Conservation (phyloP, 2,113 vertebrate species). For the Bambusicola thoracicus region DNA sequence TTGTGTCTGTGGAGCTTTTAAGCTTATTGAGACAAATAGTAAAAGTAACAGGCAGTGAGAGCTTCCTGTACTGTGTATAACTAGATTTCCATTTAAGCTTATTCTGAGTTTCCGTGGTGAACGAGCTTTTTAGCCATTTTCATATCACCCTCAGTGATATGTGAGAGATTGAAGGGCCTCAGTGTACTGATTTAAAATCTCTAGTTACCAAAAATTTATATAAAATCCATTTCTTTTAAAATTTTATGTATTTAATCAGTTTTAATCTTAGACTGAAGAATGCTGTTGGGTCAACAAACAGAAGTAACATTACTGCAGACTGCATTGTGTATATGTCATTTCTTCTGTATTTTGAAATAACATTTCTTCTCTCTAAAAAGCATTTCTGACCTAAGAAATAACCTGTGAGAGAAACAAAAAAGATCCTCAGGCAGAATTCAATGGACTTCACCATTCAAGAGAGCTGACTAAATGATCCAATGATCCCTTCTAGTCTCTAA, state of each 20-base stretch:
- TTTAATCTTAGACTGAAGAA: background rate
- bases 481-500: background rate
- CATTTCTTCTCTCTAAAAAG: background rate
- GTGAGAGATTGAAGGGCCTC: background rate
- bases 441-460: background rate
- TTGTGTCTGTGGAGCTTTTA: slow-evolving; percentile 56
- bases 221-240: background rate
- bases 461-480: background rate
- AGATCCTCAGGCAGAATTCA: background rate
- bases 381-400: background rate
- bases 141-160: background rate
- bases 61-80: slow-evolving; percentile 19
- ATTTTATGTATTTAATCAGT: background rate
- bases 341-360: background rate
- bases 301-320: background rate
- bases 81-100: background rate
- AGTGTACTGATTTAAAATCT: background rate
- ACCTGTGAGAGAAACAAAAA: background rate
- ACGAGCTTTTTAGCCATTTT: background rate
- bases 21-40: slow-evolving; percentile 57
- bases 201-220: background rate
- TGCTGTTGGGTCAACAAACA: background rate
- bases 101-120: background rate
- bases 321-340: background rate
- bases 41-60: background rate